Evolutionary conservation across 1,140 invertebrate species (phyloP), one percentile per base, ranked within the genome.

Genomic region (Cephus cinctus): DNA sequence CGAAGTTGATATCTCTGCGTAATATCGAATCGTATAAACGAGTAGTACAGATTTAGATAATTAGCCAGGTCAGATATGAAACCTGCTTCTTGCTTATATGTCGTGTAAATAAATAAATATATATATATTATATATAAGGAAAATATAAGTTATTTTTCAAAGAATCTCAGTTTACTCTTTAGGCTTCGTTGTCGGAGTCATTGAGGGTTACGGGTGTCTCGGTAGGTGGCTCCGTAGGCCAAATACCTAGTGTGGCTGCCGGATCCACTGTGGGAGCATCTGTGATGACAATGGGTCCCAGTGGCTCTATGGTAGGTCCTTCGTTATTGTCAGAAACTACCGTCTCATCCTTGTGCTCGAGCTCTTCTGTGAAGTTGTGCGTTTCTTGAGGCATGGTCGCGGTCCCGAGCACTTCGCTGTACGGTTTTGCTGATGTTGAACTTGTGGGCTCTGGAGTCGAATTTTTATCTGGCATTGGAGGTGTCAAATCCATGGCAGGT

Each of bases 171-270:
- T 21, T 43, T 1, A 2, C 12, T 5, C 9, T 50, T 65, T 47
- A 76, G 35, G 75, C 67, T 54, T 77, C 75, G 52, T 77, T 77
- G 32, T 77, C 72, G 40, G 64, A 62, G 47, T 75, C 73, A 20
- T 57, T 64, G 44, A 73, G 67, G 39, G 48, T 54, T 5, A 52
- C 34, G 0, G 73, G 52, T 5, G 48, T 38, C 23, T 66, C 60
- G 4, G 70, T 74, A 5, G 69, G 57, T 6, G 60, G 25, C 47
- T 76, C 72, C 6, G 69, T 70, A 18, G 72, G 73, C 74, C 74
- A 75, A 63, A 75, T 77, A 22, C 70, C 74, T 18, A 72, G 71
- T 5, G 72, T 75, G 4, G 71, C 71, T 11, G 65, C 55, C 19
- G 69, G 60, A 43, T 73, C 65, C 8, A 64, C 56, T 15, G 43